A percentile compares a stretch with the other conserved stretches of the same genome.
phyloP scores from a whole-genome alignment of 2,113 vertebrate genomes.

The Rhea pennata region DNA sequence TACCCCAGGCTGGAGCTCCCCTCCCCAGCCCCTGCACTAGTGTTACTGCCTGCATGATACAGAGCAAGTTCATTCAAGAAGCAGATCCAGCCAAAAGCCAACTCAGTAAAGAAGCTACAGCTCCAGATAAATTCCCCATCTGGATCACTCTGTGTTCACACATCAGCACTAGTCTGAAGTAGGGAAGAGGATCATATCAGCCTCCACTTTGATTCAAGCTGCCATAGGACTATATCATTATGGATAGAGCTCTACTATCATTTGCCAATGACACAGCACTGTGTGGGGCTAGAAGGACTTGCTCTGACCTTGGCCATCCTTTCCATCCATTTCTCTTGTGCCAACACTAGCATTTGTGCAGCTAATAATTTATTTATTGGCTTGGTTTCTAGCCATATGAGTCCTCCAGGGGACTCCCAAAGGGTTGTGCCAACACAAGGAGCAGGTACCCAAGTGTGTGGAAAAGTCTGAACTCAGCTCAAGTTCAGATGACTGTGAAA shows the following conservation, averaged over 20 bases:
- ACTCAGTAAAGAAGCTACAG: background rate
- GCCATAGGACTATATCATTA: background rate
- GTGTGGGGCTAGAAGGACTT: background rate
- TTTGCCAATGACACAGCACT: background rate
- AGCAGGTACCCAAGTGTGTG: background rate
- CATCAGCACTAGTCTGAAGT: background rate
- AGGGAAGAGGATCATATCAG: background rate
- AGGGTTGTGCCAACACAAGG: background rate
- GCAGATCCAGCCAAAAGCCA: background rate
- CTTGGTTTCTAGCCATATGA: background rate
- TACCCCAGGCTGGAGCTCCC: background rate
- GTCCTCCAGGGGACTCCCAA: background rate
- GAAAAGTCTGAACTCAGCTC: background rate
- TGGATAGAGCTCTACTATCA: background rate
- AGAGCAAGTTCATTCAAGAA: background rate
- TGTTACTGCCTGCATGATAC: background rate
- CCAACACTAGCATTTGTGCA: background rate
- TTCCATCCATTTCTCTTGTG: background rate
- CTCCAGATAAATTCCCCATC: background rate
- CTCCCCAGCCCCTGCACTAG: background rate
- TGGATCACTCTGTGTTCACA: background rate
- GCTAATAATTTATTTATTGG: background rate
- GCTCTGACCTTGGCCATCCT: background rate
- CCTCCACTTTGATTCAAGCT: background rate
- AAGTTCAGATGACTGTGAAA: background rate